Evolutionary conservation across 2,888 invertebrate species (phyloP).

Genomic region (Orchestes rusci): DNA sequence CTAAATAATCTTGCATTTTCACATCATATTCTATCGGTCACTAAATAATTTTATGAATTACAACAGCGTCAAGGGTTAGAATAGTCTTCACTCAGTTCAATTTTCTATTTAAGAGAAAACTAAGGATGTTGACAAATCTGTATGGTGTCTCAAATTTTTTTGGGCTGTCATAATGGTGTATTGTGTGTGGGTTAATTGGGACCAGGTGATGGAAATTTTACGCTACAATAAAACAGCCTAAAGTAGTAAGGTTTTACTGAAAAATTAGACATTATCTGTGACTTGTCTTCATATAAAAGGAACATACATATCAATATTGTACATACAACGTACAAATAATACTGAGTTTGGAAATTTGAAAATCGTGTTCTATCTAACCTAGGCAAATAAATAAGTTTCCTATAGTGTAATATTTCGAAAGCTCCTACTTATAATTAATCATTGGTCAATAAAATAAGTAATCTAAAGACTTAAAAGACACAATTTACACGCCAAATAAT

Average conservation of each 20-base stretch:
- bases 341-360: constrained; percentile 19
- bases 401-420: constrained; percentile 20
- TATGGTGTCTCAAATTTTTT: too few relatives aligned
- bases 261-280: neutral
- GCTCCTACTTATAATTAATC: constrained; percentile 12
- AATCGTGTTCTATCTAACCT: constrained; percentile 10
- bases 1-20: too few relatives aligned
- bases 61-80: too few relatives aligned
- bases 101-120: too few relatives aligned
- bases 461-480: constrained; percentile 24
- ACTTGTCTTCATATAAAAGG: constrained; percentile 10
- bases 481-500: constrained; percentile 48
- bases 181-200: too few relatives aligned
- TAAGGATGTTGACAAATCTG: too few relatives aligned
- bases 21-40: too few relatives aligned
- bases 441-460: constrained; percentile 21
- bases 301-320: constrained; percentile 11
- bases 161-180: too few relatives aligned
- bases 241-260: neutral
- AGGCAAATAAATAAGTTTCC: constrained; percentile 14
- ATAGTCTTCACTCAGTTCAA: too few relatives aligned
- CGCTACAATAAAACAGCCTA: neutral
- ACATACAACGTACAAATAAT: constrained; percentile 16
- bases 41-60: too few relatives aligned
- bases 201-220: too few relatives aligned